Evolutionary conservation across 2,113 vertebrate species (phyloP).

Genomic region (Clarias magur): DNA sequence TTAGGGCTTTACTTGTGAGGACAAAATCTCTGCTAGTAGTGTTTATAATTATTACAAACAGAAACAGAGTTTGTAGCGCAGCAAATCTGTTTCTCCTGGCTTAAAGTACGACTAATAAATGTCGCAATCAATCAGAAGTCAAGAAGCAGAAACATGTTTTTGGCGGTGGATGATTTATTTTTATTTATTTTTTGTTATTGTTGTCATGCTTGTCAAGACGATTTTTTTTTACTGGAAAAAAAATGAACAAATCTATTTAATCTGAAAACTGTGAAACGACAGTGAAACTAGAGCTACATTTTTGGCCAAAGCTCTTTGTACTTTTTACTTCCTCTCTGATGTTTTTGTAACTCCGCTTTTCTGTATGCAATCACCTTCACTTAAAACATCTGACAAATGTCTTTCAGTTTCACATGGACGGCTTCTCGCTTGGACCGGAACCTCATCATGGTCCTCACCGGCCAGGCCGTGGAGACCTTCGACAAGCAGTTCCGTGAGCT

Average conservation of each 20-base stretch:
- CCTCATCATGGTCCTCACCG: slow-evolving; percentile 88
- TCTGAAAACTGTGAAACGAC: too few relatives aligned
- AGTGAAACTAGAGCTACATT: too few relatives aligned
- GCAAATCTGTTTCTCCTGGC: background rate
- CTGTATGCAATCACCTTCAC: background rate
- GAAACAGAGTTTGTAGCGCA: background rate
- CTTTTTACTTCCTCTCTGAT: too few relatives aligned
- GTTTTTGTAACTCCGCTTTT: background rate
- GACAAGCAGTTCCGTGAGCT: slow-evolving; percentile 94
- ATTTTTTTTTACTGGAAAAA: too few relatives aligned
- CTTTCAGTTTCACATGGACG: slow-evolving; percentile 91
- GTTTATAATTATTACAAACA: background rate
- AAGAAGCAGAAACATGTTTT: background rate
- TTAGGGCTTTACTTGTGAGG: background rate
- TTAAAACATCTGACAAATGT: background rate
- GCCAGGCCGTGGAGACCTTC: slow-evolving; percentile 91
- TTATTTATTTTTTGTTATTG: too few relatives aligned
- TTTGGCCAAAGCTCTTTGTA: background rate
- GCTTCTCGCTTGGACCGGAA: slow-evolving; percentile 90
- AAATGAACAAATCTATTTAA: too few relatives aligned
- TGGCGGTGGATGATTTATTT: background rate
- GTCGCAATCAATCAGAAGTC: background rate
- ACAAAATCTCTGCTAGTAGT: background rate
- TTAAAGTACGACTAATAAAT: background rate
- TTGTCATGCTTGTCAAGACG: too few relatives aligned